These are phyloP conservation scores for Dermatemys mawii DNA, from an alignment of 2,113 vertebrate genomes.

Conservation along the genomic window DNA sequence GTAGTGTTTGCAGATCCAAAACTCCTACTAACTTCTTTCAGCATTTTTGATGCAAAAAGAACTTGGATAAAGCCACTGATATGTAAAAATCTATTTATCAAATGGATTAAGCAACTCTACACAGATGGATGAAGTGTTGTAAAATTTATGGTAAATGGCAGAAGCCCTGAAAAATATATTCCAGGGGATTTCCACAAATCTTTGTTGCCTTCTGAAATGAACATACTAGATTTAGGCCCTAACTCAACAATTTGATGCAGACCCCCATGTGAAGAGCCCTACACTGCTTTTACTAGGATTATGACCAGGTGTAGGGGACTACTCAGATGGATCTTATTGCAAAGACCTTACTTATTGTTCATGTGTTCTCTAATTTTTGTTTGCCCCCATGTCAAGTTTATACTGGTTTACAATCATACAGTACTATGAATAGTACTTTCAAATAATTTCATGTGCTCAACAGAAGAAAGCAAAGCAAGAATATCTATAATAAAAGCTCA, in stretches of 20 bases:
- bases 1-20: neutral
- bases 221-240: neutral
- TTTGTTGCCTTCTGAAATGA: neutral
- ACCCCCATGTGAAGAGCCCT: neutral
- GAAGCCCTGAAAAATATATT: neutral
- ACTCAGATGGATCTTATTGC: neutral
- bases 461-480: conserved; percentile 1
- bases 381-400: neutral
- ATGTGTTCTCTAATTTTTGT: neutral
- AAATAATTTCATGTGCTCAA: neutral
- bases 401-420: neutral
- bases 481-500: neutral
- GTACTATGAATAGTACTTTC: neutral
- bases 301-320: neutral
- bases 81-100: neutral
- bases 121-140: rapidly evolving
- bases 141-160: neutral
- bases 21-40: neutral
- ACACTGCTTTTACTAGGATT: neutral
- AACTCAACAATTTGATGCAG: neutral
- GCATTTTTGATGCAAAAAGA: neutral
- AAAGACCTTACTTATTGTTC: neutral
- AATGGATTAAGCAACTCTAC: neutral
- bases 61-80: neutral
- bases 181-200: neutral